phyloP scores from a whole-genome alignment of 2,113 vertebrate species.

The Halichoerus grypus region DNA sequence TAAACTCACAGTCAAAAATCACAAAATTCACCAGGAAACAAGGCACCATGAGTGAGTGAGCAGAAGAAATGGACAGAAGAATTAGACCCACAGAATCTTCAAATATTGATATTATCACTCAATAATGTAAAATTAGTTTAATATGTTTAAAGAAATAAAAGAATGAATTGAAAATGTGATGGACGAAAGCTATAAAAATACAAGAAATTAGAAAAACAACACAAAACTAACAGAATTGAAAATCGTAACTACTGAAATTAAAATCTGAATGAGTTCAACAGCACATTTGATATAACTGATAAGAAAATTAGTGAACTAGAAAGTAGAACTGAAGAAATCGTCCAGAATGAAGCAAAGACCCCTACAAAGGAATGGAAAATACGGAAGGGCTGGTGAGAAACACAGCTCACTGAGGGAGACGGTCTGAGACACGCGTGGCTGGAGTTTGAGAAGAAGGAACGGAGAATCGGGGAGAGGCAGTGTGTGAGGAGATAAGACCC shows the following conservation, averaged over 20 bases:
- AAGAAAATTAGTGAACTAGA: background rate
- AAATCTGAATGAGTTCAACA: background rate
- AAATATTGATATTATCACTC: too few relatives aligned
- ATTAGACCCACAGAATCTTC: too few relatives aligned
- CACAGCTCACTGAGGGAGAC: background rate
- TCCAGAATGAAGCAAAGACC: background rate
- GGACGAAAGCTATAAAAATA: background rate
- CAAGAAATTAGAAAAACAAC: background rate
- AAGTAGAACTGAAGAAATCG: background rate
- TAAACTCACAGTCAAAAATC: background rate
- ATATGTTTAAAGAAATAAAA: background rate
- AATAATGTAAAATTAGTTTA: background rate
- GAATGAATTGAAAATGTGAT: background rate
- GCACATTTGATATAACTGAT: too few relatives aligned
- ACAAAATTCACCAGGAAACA: background rate
- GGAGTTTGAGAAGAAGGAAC: background rate
- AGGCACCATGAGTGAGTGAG: background rate
- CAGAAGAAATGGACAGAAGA: background rate
- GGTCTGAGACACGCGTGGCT: accelerated
- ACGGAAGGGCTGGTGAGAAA: background rate
- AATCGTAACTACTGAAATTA: background rate
- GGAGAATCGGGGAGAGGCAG: too few relatives aligned
- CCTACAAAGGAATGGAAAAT: background rate
- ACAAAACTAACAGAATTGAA: background rate
- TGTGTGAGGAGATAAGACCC: accelerated